Evolutionary conservation across 2,888 invertebrate genomes (phyloP), one percentile per base, ranked within the genome.

Genomic region (Torymus auratus): DNA sequence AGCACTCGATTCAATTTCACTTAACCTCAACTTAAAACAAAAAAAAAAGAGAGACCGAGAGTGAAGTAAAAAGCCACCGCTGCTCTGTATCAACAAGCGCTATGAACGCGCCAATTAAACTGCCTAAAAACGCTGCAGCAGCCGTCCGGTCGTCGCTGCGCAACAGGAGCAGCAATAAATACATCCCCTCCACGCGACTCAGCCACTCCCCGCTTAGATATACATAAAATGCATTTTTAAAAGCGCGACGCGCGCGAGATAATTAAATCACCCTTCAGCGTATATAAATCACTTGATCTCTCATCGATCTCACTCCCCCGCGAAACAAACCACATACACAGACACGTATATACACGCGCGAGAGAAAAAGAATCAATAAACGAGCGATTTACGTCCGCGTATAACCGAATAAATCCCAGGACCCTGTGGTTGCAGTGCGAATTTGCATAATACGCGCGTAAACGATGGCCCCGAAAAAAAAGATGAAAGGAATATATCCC

Each of bases 361-460:
- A 12, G 15, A 20, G 23, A 41, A 14, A 20, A 20, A 53, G 15
- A 53, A 72, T 23, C 61, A 72, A 62, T 52, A 52, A 11, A 52
- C 15, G 23, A n/a, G 20, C 17, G 41, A 75, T 68, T 75, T 50
- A 53, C 23, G n/a, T 13, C 1, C 23, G 23, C 53, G 62, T 41
- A 53, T 23, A 23, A 50, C 50, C 65, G 55, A 74, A 74, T 65
- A 62, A 72, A 72, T 14, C 17, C 7, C 17, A n/a, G n/a, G 28
- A 10, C 60, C n/a, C 12, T 41, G 28, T 4, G 41, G 13, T n/a
- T 15, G 17, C 10, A 4, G 4, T 15, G n/a, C 14, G 5, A 56
- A 58, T 75, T 60, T 67, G 13, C 75, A 75, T 75, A 75, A 75
- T 60, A 58, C 28, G 23, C 52, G 56, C 58, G 17, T 60, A 50